Base-by-base conservation (phyloP, 2,888 invertebrate genomes). In the Arctia plantaginis region DNA sequence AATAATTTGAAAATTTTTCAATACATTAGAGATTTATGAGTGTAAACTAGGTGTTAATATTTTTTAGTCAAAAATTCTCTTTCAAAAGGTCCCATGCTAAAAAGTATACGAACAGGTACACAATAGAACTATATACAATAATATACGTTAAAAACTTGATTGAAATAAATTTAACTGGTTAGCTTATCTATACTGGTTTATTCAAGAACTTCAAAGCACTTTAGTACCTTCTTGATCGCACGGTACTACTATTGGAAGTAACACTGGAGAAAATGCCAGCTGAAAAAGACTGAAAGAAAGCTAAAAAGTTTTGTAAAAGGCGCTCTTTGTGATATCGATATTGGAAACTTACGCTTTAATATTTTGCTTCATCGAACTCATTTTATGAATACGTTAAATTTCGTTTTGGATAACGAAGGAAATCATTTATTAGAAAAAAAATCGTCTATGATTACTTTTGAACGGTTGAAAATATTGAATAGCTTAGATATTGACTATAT, bases 261-360 rank as follows among this genome's bases (percentile, higher is more conserved):
- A 86, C 82, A 79, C 78, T 80, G 87, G 89, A 84, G 83, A 88
- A 90, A 89, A 84, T 86, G 86, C 84, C 78, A 82, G 85, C 87
- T 86, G 85, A 85, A 84, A 88, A 86, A 84, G 83, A 80, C 78
- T 84, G 79, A 86, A 87, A 78, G 84, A 82, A 86, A 85, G 79
- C 76, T 83, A 75, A 80, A 82, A 86, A 83, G 76, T 84, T 76
- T 78, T 74, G 81, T 80, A 87, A 89, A 88, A 89, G 86, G 79
- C 83, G 80, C 79, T 76, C 81, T 80, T 82, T 77, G 80, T 79
- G 64, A 77, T 66, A 72, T 75, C 77, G 72, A 85, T 84, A 82
- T 84, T 79, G 78, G 77, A 77, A 82, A 83, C 78, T 84, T 80
- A 72, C 76, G 51, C 77, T 71, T 69, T 71, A 70, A 30, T 47